Evolutionary conservation across 2,888 invertebrate species (phyloP).

Genomic region (Stenoptilia bipunctidactyla): DNA sequence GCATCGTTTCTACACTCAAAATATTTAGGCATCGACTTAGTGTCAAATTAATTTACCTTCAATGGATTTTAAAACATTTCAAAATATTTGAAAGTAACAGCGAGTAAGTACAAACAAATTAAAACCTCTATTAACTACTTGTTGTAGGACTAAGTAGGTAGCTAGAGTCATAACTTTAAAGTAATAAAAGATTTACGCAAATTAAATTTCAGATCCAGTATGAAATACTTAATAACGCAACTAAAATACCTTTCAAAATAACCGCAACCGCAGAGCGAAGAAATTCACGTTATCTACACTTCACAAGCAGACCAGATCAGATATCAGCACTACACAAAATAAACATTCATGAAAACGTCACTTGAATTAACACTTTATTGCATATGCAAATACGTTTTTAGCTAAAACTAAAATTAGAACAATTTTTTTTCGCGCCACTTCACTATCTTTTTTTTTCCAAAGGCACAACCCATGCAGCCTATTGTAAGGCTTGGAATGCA

Average conservation of each 20-base stretch:
- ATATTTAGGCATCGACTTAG: no score
- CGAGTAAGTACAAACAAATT: no score
- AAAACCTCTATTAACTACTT: no score
- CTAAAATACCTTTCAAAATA: slow-evolving; percentile 30
- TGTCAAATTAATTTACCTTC: no score
- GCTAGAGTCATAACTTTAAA: no score
- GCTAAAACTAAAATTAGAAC: slow-evolving; percentile 2
- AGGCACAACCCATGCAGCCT: no score
- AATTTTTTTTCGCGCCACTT: not conserved
- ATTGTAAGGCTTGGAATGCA: no score
- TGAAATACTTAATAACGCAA: not conserved
- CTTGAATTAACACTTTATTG: slow-evolving; percentile 16
- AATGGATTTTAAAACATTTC: no score
- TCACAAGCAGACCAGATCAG: slow-evolving; percentile 18
- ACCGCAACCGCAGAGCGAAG: slow-evolving; percentile 45
- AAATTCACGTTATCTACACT: slow-evolving; percentile 42
- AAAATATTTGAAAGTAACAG: no score
- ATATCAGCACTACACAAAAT: slow-evolving; percentile 37
- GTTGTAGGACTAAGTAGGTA: no score
- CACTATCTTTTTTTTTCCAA: not conserved
- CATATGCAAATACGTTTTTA: slow-evolving; percentile 20
- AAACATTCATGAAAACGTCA: slow-evolving; percentile 32
- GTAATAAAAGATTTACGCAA: not conserved
- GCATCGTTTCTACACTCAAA: no score
- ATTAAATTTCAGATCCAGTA: not conserved